Evolutionary conservation across 2,113 vertebrate species (phyloP).

Genomic region (Gymnarchus niloticus): DNA sequence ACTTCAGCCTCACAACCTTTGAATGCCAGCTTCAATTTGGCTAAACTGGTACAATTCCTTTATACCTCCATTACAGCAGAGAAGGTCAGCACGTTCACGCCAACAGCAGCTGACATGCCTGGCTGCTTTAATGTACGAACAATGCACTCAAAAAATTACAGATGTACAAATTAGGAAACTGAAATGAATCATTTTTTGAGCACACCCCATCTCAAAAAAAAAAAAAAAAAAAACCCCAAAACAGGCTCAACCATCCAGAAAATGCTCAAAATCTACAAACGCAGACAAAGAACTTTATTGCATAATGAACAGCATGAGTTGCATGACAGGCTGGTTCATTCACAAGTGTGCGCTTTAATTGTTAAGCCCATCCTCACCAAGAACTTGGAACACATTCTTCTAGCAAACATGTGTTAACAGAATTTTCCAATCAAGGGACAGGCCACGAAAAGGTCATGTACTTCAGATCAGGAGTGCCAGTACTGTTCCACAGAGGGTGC

Average conservation of each 20-base stretch:
- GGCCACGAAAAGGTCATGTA: no score
- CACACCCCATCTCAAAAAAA: neutral
- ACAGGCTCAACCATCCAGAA: neutral
- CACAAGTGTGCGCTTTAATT: slow-evolving; percentile 5
- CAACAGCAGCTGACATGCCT: neutral
- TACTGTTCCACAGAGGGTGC: neutral
- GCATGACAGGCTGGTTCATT: neutral
- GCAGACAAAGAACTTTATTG: neutral
- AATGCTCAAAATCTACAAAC: neutral
- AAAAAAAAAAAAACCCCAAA: neutral
- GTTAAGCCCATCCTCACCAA: neutral
- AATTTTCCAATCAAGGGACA: no score
- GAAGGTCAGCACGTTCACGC: neutral
- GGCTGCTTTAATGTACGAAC: neutral
- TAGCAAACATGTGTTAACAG: no score
- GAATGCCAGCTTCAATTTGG: neutral
- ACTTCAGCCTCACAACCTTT: neutral
- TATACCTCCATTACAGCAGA: neutral
- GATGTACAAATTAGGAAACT: neutral
- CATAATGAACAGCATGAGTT: neutral
- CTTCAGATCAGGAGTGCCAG: neutral
- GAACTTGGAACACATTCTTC: neutral
- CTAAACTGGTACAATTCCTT: neutral
- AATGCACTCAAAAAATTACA: neutral
- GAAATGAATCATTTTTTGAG: neutral